Evolutionary conservation across 2,797 vertebrate species (phyloP), one percentile per base, ranked within the genome.

Genomic region (Tapera naevia): DNA sequence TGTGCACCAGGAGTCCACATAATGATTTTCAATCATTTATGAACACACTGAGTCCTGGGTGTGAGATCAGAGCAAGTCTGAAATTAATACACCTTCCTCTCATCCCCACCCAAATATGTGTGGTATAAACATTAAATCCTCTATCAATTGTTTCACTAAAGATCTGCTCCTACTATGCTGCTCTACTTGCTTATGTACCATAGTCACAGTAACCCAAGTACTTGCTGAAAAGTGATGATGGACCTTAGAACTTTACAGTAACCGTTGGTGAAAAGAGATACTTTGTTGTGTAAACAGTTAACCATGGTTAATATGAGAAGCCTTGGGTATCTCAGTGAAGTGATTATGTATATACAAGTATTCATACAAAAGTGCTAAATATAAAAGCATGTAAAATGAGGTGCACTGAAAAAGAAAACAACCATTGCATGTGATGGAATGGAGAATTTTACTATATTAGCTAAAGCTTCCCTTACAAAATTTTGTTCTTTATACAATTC

Each of bases 41-140:
- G 10, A 86, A 22, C 4, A 9, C 64, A 46, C 10, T 72, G 24
- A 78, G 18, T 35, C 5, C 39, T 41, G 11, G 7, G 2, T 71
- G 13, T 30, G 50, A 84, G 37, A 69, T 4, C 41, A 67, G n/a
- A 62, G n/a, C 17, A 72, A 66, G 14, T 25, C 45, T 39, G 41
- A 82, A 61, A 56, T 72, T 33, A 88, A 50, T 14, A 39, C 1
- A 0, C 2, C 9, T 67, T 81, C 32, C 5, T 67, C 21, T 17
- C 6, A 13, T 39, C 7, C 27, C 8, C 33, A 35, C 16, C 17
- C 16, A 84, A 67, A 73, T 9, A 7, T 2, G 7, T 48, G 27
- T 1, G 0, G 14, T 7, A 17, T 22, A 39, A 82, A 39, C 33
- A 48, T 6, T 4, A 5, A 72, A 2, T 13, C 17, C 7, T 43